Conservation (phyloP, 2,888 invertebrate species). For the Apotomis betuletana region DNA sequence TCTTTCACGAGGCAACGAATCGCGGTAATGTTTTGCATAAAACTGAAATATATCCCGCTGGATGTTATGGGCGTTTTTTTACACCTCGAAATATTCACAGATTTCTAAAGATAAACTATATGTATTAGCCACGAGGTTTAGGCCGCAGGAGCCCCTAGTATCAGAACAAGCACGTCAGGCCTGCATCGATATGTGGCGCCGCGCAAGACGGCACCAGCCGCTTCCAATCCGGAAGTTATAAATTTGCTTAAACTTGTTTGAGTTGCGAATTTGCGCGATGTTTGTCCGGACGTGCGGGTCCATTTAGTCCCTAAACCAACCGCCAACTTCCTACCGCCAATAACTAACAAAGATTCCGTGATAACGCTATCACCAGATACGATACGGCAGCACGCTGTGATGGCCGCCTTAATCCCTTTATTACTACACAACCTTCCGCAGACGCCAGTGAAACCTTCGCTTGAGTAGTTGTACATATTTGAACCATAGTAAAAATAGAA, state of each 20-base stretch:
- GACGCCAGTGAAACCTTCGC: constrained; percentile 13
- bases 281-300: constrained; percentile 80
- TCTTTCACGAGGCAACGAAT: too few species aligned
- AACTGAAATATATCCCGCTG: too few species aligned
- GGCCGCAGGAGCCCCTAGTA: constrained; percentile 23
- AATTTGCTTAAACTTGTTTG: constrained; percentile 81
- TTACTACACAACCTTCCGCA: constrained; percentile 26
- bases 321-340: constrained; percentile 71
- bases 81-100: too few species aligned
- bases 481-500: background rate
- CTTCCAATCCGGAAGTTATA: constrained; percentile 76
- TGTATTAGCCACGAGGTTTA: too few species aligned
- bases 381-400: constrained; percentile 22
- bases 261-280: constrained; percentile 77
- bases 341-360: constrained; percentile 64
- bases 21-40: too few species aligned
- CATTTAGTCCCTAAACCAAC: constrained; percentile 76
- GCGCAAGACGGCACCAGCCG: constrained; percentile 60
- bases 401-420: constrained; percentile 42
- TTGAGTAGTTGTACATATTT: background rate
- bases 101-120: too few species aligned
- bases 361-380: constrained; percentile 55
- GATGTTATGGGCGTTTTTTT: too few species aligned
- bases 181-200: constrained; percentile 40
- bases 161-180: constrained; percentile 44